Conservation (phyloP, 2,797 vertebrate genomes). For the Girardinus metallicus region DNA sequence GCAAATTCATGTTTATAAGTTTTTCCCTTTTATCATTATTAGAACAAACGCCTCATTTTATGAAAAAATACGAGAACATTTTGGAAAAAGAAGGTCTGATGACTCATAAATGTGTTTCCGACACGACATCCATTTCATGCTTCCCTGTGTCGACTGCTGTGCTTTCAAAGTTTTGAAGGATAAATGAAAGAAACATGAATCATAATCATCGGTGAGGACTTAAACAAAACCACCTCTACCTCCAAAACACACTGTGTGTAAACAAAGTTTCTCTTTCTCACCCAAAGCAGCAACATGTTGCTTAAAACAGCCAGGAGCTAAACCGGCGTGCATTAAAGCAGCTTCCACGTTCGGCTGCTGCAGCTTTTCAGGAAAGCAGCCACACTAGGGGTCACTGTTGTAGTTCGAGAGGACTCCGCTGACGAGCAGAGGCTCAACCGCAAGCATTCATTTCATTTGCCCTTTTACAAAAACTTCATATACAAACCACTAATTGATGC, state of each 20-base stretch:
- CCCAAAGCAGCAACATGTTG: conserved; percentile 8
- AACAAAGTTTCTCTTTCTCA: conserved; percentile 5
- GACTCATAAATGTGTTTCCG: background rate
- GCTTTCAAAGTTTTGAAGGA: background rate
- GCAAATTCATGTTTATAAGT: background rate
- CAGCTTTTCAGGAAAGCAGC: conserved; percentile 58
- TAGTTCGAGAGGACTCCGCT: conserved; percentile 77
- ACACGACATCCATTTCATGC: background rate
- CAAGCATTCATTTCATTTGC: conserved; percentile 14
- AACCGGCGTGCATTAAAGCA: background rate
- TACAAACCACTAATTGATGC: background rate
- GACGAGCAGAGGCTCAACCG: conserved; percentile 9
- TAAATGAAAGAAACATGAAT: background rate
- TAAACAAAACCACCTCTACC: conserved; percentile 33
- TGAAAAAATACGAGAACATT: background rate
- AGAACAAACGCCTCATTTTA: background rate
- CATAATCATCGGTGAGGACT: conserved; percentile 13
- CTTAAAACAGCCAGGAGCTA: conserved; percentile 2
- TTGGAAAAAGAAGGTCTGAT: background rate
- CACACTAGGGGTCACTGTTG: conserved; percentile 99
- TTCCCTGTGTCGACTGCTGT: background rate
- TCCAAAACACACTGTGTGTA: conserved; percentile 13
- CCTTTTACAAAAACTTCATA: background rate
- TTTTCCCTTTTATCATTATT: background rate
- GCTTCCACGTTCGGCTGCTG: background rate